Evolutionary conservation across 2,797 vertebrate species (phyloP).

Genomic region (Mallotus villosus): DNA sequence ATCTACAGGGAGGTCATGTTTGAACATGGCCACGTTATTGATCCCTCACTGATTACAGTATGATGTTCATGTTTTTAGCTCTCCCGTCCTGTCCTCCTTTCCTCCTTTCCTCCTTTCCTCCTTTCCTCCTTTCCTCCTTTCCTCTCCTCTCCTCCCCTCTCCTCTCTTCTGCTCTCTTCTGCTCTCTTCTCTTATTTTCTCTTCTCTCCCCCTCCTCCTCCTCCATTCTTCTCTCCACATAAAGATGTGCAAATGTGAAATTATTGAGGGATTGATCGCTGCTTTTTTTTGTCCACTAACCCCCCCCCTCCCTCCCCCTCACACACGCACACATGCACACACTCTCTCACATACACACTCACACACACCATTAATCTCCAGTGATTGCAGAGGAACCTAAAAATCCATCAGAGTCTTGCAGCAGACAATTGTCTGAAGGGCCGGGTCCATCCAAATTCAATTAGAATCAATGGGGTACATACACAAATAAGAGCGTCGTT

Average conservation of each 20-base stretch:
- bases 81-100: slow-evolving; percentile 1
- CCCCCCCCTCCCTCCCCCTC: slow-evolving; percentile 47
- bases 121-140: slow-evolving; percentile 5
- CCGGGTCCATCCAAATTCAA: slow-evolving; percentile 77
- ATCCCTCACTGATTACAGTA: slow-evolving; percentile 10
- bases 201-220: slow-evolving; percentile 7
- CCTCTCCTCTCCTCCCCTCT: not conserved
- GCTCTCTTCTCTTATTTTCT: slow-evolving; percentile 1
- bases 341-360: not conserved
- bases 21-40: not conserved
- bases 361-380: slow-evolving; percentile 70
- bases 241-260: slow-evolving; percentile 75
- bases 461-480: slow-evolving; percentile 77
- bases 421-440: slow-evolving; percentile 80
- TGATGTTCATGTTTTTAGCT: not conserved
- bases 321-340: not conserved
- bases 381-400: slow-evolving; percentile 66
- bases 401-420: slow-evolving; percentile 75
- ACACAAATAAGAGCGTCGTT: slow-evolving; percentile 68
- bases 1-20: slow-evolving; percentile 17
- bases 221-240: slow-evolving; percentile 23
- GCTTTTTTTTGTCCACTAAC: slow-evolving; percentile 57
- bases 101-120: slow-evolving; percentile 17
- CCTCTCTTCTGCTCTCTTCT: not conserved
- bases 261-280: slow-evolving; percentile 73